These are phyloP conservation scores for Strigops habroptila DNA, from an alignment of 2,113 vertebrate species.

Conservation along the genomic window DNA sequence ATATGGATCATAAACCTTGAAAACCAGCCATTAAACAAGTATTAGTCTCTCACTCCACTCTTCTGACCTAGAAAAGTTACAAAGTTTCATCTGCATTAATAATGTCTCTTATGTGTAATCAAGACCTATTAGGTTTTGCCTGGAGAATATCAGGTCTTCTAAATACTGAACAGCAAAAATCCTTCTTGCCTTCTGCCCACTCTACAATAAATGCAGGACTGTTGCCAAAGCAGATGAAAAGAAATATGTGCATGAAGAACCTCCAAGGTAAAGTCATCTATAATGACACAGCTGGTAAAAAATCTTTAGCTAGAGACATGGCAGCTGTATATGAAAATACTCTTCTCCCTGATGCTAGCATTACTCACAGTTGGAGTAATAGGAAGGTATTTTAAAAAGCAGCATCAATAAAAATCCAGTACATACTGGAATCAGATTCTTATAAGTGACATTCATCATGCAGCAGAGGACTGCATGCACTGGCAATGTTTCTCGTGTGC, in stretches of 20 bases:
- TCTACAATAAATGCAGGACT: not conserved
- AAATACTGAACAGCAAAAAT: not conserved
- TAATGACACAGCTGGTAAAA: not conserved
- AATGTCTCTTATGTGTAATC: not conserved
- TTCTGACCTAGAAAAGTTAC: not conserved
- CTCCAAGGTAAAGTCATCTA: not conserved
- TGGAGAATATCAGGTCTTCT: not conserved
- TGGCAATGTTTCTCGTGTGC: not conserved
- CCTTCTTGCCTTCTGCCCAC: not conserved
- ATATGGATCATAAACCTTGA: not conserved
- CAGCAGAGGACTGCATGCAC: not conserved
- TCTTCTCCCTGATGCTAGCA: not conserved
- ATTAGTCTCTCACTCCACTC: not conserved
- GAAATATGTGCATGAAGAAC: not conserved
- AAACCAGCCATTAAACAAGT: not conserved
- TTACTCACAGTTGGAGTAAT: not conserved
- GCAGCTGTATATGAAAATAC: not conserved
- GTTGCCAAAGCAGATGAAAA: not conserved
- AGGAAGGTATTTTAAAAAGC: not conserved
- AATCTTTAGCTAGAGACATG: not conserved
- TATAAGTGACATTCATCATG: not conserved
- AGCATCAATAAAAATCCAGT: not conserved
- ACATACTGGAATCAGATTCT: not conserved
- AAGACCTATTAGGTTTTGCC: not conserved
- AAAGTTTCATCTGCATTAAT: not conserved